Evolutionary conservation across 2,888 invertebrate genomes (phyloP).

Genomic region (Macaria notata): DNA sequence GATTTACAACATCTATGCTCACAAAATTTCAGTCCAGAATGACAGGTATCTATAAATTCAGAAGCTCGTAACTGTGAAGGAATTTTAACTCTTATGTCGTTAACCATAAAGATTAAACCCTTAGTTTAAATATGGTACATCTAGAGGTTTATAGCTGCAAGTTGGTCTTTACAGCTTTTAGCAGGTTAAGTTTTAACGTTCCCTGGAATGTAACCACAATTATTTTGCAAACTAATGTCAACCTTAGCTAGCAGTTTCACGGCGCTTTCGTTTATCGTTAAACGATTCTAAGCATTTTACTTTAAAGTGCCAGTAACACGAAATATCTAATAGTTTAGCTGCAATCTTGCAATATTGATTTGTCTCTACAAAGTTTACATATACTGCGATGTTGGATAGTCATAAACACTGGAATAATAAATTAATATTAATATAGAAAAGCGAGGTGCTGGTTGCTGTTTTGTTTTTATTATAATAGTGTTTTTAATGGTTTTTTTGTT

Average conservation of each 20-base stretch:
- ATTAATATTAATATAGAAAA: too few relatives aligned
- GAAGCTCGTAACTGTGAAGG: not conserved
- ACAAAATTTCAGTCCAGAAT: constrained; percentile 14
- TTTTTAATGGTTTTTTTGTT: too few relatives aligned
- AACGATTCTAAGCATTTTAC: constrained; percentile 7
- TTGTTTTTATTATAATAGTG: too few relatives aligned
- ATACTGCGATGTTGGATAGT: too few relatives aligned
- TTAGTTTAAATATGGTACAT: constrained; percentile 7
- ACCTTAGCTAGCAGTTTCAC: constrained; percentile 15
- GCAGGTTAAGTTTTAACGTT: constrained; percentile 27
- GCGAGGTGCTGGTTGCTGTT: too few relatives aligned
- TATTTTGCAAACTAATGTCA: constrained; percentile 16
- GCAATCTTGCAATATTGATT: too few relatives aligned
- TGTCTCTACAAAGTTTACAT: too few relatives aligned
- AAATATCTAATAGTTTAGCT: constrained; percentile 1
- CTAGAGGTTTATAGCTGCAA: constrained; percentile 19
- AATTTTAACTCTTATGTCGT: constrained; percentile 1
- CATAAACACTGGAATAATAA: too few relatives aligned
- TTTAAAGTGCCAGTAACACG: constrained; percentile 25
- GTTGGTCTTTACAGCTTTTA: constrained; percentile 31
- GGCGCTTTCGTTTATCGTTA: constrained; percentile 21
- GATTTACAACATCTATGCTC: constrained; percentile 6
- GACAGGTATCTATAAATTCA: constrained; percentile 8
- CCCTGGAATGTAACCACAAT: constrained; percentile 30
- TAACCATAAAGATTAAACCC: constrained; percentile 3